A percentile compares a stretch with the other conserved stretches of the same genome.
These are phyloP conservation scores for Enteromius treurensis DNA, from an alignment of 2,797 vertebrate genomes.

Conservation along the genomic window DNA sequence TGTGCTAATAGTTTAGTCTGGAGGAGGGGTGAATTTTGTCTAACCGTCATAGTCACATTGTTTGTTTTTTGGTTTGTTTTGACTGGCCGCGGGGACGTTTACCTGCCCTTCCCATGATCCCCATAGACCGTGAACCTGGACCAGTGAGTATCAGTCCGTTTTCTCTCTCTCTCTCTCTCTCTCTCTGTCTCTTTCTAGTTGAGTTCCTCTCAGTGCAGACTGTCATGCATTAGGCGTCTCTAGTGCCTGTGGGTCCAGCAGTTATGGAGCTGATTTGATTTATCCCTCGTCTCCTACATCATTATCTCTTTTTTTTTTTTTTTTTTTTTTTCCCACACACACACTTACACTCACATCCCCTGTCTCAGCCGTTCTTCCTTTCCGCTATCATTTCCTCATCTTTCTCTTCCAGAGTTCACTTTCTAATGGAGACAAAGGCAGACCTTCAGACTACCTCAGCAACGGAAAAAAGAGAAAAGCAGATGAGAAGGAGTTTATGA, in stretches of 20 bases:
- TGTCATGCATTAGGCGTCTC: conserved; percentile 70
- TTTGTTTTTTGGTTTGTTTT: conserved; percentile 66
- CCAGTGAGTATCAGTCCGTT: conserved; percentile 80
- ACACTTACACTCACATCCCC: neutral
- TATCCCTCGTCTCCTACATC: conserved; percentile 66
- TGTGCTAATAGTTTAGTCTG: conserved; percentile 9
- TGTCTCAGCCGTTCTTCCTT: neutral
- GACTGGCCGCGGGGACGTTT: conserved; percentile 63
- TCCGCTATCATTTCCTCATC: conserved; percentile 35
- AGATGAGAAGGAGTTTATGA: conserved; percentile 90
- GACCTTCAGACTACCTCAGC: conserved; percentile 87
- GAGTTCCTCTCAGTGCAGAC: conserved; percentile 50
- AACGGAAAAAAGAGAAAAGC: conserved; percentile 91
- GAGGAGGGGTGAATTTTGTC: conserved; percentile 10
- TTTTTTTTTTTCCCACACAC: neutral
- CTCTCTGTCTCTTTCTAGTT: conserved; percentile 21
- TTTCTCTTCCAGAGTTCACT: conserved; percentile 82
- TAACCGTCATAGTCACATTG: conserved; percentile 55
- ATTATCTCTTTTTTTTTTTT: conserved; percentile 28
- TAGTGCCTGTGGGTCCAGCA: conserved; percentile 70
- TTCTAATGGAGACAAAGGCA: conserved; percentile 86
- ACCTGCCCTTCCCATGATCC: conserved; percentile 65
- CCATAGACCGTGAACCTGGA: conserved; percentile 87
- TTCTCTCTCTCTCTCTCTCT: conserved; percentile 1
- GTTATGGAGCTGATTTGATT: conserved; percentile 74